A percentile compares a stretch with the other conserved stretches of the same genome.
phyloP scores from a whole-genome alignment of 1,140 invertebrate species.

The Hermetia illucens region DNA sequence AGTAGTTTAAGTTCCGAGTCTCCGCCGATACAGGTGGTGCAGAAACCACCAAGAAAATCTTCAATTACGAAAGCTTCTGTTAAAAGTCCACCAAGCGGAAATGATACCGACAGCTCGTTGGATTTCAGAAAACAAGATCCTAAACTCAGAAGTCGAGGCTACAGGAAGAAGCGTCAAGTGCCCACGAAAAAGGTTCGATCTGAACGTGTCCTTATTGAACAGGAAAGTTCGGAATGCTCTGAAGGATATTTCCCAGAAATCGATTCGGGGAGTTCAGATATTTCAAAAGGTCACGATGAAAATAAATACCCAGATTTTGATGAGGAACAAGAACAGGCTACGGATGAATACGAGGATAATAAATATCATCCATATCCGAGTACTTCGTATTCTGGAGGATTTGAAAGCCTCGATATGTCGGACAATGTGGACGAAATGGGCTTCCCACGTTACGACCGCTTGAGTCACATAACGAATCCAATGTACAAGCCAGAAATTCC shows the following conservation, averaged over 20 bases:
- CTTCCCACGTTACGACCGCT: slow-evolving; percentile 40
- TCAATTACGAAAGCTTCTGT: slow-evolving; percentile 33
- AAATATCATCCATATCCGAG: slow-evolving; percentile 14
- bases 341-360: slow-evolving; percentile 25
- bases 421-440: slow-evolving; percentile 47
- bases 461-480: slow-evolving; percentile 33
- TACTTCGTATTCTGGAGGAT: slow-evolving; percentile 19
- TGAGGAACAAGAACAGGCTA: slow-evolving; percentile 29
- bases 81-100: slow-evolving; percentile 50
- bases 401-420: slow-evolving; percentile 42
- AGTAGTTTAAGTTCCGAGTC: slow-evolving; percentile 52
- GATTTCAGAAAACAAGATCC: slow-evolving; percentile 43
- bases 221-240: slow-evolving; percentile 44
- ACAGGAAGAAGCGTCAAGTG: slow-evolving; percentile 44
- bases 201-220: slow-evolving; percentile 33
- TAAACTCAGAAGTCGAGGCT: slow-evolving; percentile 41
- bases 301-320: slow-evolving; percentile 30
- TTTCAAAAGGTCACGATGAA: slow-evolving; percentile 38
- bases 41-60: slow-evolving; percentile 40
- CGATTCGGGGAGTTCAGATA: slow-evolving; percentile 44
- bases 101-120: slow-evolving; percentile 50
- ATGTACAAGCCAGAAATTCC: slow-evolving; percentile 16
- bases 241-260: slow-evolving; percentile 51
- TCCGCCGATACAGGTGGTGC: slow-evolving; percentile 42
- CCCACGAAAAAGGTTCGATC: slow-evolving; percentile 35